These are phyloP conservation scores for Eupeodes luniger DNA, from an alignment of 2,888 invertebrate species.

Conservation along the genomic window DNA sequence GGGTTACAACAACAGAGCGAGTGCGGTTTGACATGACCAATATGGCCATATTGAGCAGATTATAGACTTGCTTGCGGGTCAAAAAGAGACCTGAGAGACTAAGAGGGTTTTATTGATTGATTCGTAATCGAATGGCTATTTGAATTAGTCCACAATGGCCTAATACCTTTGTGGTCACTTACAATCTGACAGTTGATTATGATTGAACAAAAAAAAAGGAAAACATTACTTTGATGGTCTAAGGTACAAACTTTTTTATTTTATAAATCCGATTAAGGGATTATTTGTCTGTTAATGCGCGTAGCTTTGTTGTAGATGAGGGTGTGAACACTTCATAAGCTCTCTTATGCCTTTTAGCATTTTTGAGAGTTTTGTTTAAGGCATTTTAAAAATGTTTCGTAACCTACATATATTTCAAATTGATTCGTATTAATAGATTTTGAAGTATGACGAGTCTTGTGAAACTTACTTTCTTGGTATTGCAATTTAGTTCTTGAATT, in stretches of 20 bases:
- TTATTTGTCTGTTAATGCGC: constrained; percentile 63
- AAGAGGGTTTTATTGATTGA: constrained; percentile 68
- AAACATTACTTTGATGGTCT: constrained; percentile 61
- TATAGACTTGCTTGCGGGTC: constrained; percentile 22
- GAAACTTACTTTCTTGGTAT: too few species aligned
- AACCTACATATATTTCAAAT: too few species aligned
- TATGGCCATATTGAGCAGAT: constrained; percentile 48
- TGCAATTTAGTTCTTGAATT: too few species aligned
- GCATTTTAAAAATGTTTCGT: too few species aligned
- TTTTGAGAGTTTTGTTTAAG: not conserved
- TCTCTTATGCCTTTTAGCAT: not conserved
- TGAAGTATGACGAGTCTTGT: too few species aligned
- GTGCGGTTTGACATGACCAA: constrained; percentile 48
- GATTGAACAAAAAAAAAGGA: constrained; percentile 14
- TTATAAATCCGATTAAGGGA: constrained; percentile 67
- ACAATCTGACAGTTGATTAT: constrained; percentile 68
- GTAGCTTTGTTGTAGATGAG: constrained; percentile 39
- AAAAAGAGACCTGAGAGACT: constrained; percentile 36
- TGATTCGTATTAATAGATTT: too few species aligned
- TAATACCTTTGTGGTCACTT: constrained; percentile 58
- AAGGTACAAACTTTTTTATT: constrained; percentile 14
- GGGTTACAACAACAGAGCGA: constrained; percentile 7
- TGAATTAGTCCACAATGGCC: constrained; percentile 69
- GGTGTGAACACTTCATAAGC: constrained; percentile 55
- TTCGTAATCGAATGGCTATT: constrained; percentile 64